Percentiles rank a stretch among this genome's conserved stretches.
Evolutionary conservation across 2,113 vertebrate genomes (phyloP).

Genomic region (Dasyornis broadbenti): DNA sequence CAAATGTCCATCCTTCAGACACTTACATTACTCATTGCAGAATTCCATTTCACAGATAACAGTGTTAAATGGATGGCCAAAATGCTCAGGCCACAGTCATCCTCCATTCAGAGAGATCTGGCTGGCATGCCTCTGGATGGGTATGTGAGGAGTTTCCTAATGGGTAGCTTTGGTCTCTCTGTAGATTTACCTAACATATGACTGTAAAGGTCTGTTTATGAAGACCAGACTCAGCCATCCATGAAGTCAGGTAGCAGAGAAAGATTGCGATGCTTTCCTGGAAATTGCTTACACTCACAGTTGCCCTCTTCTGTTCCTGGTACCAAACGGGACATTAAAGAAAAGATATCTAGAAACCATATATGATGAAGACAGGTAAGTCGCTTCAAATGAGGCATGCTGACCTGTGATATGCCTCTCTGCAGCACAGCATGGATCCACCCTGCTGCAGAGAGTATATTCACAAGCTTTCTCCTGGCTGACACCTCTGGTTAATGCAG

Average conservation of each 20-base stretch:
- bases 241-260: neutral
- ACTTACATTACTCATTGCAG: neutral
- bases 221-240: neutral
- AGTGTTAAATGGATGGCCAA: neutral
- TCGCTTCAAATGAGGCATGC: rapidly evolving
- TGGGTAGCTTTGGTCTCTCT: neutral
- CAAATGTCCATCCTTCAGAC: neutral
- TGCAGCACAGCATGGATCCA: neutral
- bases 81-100: neutral
- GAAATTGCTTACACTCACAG: neutral
- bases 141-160: neutral
- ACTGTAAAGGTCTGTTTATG: neutral
- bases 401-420: neutral
- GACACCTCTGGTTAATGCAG: neutral
- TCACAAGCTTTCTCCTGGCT: neutral
- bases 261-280: neutral
- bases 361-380: neutral
- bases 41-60: neutral
- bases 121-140: neutral
- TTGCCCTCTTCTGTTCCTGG: neutral
- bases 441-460: neutral
- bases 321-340: neutral
- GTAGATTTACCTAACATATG: neutral
- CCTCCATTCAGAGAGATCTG: neutral
- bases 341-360: neutral